A percentile compares a stretch with the other conserved stretches of the same genome.
Evolutionary conservation across 2,797 vertebrate species (phyloP).

Genomic region (Dendrocincla fuliginosa): DNA sequence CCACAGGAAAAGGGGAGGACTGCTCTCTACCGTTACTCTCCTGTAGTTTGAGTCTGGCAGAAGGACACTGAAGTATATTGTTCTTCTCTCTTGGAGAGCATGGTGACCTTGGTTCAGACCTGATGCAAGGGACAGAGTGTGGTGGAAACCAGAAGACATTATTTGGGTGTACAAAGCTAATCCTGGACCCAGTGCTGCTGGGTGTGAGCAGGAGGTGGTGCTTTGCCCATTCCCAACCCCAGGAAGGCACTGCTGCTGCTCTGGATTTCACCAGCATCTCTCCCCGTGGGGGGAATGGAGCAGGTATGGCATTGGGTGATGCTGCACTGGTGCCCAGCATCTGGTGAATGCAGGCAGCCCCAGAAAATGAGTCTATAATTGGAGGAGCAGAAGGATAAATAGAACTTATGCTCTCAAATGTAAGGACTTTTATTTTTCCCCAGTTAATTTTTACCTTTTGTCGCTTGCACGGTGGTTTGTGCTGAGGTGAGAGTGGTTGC

Average conservation of each 20-base stretch:
- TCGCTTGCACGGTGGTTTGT: background rate
- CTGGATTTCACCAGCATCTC: background rate
- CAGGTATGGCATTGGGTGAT: fast-evolving
- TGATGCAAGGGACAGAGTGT: background rate
- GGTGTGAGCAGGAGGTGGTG: background rate
- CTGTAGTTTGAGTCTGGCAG: background rate
- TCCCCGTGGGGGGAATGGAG: background rate
- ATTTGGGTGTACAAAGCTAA: background rate
- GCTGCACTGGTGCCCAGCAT: background rate
- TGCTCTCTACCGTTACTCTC: background rate
- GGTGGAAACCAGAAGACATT: background rate
- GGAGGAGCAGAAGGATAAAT: background rate
- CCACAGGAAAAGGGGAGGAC: background rate
- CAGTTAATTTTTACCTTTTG: background rate
- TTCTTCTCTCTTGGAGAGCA: background rate
- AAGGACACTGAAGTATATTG: background rate
- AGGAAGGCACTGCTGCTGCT: background rate
- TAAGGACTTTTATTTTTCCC: background rate
- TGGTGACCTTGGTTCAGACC: background rate
- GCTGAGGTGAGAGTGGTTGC: fast-evolving
- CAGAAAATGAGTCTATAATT: background rate
- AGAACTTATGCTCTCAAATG: background rate
- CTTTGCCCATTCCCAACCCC: background rate
- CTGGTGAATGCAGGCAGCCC: background rate
- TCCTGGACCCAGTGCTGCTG: background rate